A percentile compares a stretch with the other conserved stretches of the same genome.
These are phyloP conservation scores for Taeniopygia guttata DNA, from an alignment of 2,797 vertebrate genomes.

Conservation along the genomic window DNA sequence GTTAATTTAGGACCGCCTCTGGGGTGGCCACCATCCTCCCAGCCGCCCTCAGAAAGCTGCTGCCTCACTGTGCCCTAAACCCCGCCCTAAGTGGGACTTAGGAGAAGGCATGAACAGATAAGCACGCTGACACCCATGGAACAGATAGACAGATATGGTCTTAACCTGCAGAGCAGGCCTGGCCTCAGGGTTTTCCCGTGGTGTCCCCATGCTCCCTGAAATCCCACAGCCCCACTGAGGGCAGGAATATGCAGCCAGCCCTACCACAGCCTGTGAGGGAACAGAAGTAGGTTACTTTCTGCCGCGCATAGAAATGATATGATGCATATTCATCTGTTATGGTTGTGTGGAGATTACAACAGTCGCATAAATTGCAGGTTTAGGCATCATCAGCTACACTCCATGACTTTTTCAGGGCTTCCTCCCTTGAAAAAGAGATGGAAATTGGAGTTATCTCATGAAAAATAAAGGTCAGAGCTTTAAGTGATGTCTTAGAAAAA, in stretches of 20 bases:
- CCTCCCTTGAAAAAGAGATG: background rate
- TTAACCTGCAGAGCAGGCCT: background rate
- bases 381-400: constrained; percentile 1
- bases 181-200: rapidly evolving
- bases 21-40: background rate
- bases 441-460: background rate
- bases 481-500: background rate
- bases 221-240: background rate
- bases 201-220: background rate
- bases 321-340: constrained; percentile 61
- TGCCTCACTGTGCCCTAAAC: background rate
- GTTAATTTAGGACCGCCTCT: background rate
- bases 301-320: constrained; percentile 15
- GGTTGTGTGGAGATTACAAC: background rate
- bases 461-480: constrained; percentile 1
- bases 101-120: background rate
- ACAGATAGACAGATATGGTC: rapidly evolving
- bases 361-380: constrained; percentile 41
- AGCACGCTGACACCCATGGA: rapidly evolving
- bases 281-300: constrained; percentile 56
- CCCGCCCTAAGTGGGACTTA: background rate
- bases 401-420: constrained; percentile 30
- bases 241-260: background rate
- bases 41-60: background rate
- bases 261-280: background rate